Conservation (phyloP, 1,140 invertebrate genomes). For the Sitodiplosis mosellana region DNA sequence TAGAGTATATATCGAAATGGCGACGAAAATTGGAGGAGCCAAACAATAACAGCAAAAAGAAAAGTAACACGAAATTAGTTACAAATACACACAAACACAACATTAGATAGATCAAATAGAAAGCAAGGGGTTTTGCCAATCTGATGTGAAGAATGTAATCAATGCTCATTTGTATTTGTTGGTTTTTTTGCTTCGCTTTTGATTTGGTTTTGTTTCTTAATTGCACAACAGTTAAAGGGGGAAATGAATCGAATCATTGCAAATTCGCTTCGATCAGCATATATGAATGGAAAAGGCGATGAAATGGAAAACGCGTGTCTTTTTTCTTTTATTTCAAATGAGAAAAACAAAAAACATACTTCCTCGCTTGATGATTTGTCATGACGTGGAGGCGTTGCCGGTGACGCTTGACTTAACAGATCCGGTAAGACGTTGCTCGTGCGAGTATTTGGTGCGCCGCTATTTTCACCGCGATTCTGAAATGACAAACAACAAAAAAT, state of each 20-base stretch:
- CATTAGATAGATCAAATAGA: background rate
- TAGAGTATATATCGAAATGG: too few species aligned
- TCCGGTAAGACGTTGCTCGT: constrained; percentile 86
- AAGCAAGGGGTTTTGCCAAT: background rate
- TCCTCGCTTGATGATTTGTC: constrained; percentile 89
- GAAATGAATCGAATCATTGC: background rate
- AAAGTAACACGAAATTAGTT: constrained; percentile 7
- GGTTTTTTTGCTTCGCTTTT: constrained; percentile 4
- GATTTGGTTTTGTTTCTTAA: background rate
- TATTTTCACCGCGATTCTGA: constrained; percentile 42
- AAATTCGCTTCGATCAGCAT: background rate
- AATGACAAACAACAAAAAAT: constrained; percentile 17
- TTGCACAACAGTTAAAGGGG: background rate
- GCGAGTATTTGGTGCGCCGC: constrained; percentile 48
- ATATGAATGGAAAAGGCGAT: background rate
- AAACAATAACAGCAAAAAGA: constrained; percentile 7
- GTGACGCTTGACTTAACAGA: constrained; percentile 68
- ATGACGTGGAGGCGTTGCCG: constrained; percentile 65
- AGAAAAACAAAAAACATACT: constrained; percentile 36
- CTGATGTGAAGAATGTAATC: background rate
- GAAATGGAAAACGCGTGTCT: background rate
- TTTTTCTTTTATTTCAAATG: background rate
- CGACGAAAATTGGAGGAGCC: too few species aligned
- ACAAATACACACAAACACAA: constrained; percentile 5
- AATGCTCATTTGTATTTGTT: background rate